Evolutionary conservation across 1,140 invertebrate species (phyloP).

Genomic region (Dolichoris vasculosae): DNA sequence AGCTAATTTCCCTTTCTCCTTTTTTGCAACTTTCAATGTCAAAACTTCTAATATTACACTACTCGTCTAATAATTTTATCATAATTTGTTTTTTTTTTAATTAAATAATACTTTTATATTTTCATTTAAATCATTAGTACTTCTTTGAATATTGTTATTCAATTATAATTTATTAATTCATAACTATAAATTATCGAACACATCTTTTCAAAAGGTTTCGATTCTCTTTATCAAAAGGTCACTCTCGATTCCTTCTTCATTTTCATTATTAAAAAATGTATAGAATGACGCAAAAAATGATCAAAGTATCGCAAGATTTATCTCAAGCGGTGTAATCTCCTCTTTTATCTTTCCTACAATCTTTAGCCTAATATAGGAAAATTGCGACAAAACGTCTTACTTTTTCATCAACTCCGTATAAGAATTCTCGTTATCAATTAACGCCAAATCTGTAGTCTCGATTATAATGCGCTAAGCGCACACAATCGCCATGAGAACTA

Average conservation of each 20-base stretch:
- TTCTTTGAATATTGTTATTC: no score
- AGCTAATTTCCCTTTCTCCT: background rate
- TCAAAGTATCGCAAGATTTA: background rate
- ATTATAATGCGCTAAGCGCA: background rate
- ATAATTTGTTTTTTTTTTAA: background rate
- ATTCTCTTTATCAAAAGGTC: background rate
- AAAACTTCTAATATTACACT: background rate
- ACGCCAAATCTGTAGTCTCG: background rate
- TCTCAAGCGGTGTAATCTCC: background rate
- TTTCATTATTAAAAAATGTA: background rate
- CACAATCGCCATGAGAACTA: background rate
- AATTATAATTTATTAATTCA: no score
- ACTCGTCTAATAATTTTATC: background rate
- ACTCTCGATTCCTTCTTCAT: background rate
- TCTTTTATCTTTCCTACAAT: background rate
- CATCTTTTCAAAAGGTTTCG: no score
- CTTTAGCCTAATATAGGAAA: background rate
- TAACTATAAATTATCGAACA: no score
- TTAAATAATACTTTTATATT: no score
- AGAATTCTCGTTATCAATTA: slow-evolving; percentile 42
- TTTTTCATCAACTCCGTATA: slow-evolving; percentile 24
- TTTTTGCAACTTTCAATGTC: background rate
- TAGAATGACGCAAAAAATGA: background rate
- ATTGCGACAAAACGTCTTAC: slow-evolving; percentile 46
- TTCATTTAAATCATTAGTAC: no score